Evolutionary conservation across 2,888 invertebrate species (phyloP).

Genomic region (Trichogramma dendrolimi): DNA sequence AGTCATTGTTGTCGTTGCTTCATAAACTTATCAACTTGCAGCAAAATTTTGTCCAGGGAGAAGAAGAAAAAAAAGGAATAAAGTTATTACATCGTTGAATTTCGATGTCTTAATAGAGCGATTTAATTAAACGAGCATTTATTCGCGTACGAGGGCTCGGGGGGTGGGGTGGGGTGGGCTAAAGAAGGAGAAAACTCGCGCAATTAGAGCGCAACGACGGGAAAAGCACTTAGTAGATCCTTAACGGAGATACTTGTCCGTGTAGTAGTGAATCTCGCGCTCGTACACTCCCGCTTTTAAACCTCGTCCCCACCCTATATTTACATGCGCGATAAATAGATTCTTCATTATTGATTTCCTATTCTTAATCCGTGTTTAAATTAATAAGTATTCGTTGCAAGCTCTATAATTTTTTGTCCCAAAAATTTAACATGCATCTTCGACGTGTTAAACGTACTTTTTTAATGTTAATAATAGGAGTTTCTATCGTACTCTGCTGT

Average conservation of each 20-base stretch:
- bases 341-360: conserved; percentile 38
- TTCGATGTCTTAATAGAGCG: conserved; percentile 42
- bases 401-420: no score
- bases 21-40: not conserved
- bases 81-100: conserved; percentile 31
- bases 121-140: conserved; percentile 42
- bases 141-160: conserved; percentile 22
- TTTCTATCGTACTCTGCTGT: no score
- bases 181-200: conserved; percentile 26
- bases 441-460: no score
- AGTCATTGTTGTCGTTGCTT: not conserved
- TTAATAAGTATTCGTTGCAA: conserved; percentile 5
- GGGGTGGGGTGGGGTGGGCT: conserved; percentile 8
- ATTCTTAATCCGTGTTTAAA: conserved; percentile 31
- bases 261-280: not conserved
- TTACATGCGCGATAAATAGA: conserved; percentile 1
- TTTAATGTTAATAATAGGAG: no score
- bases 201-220: conserved; percentile 37
- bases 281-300: not conserved
- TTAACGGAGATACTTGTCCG: conserved; percentile 32
- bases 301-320: not conserved
- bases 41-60: not conserved
- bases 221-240: conserved; percentile 34
- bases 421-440: no score
- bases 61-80: conserved; percentile 10